Conservation (phyloP, 2,888 invertebrate species). For the Campaea margaritaria region DNA sequence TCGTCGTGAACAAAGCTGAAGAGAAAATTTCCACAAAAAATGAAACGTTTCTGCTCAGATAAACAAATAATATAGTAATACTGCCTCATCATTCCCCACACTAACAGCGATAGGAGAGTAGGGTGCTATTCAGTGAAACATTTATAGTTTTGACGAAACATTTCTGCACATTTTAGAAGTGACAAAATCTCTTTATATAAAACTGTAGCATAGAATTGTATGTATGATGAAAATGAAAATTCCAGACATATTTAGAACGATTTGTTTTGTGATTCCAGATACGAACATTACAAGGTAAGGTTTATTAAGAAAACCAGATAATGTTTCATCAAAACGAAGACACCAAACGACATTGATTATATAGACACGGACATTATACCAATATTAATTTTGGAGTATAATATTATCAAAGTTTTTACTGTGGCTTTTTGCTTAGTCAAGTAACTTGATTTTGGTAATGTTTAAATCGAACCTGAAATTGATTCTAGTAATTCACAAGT, state of each 20-base stretch:
- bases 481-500: no score
- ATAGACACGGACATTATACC: conserved; percentile 57
- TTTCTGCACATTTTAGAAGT: conserved; percentile 40
- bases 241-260: no score
- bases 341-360: conserved; percentile 66
- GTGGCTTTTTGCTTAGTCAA: not conserved
- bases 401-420: conserved; percentile 27
- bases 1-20: conserved; percentile 49
- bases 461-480: no score
- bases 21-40: conserved; percentile 50
- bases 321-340: conserved; percentile 61
- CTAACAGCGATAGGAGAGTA: conserved; percentile 81
- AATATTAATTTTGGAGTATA: conserved; percentile 55
- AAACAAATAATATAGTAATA: conserved; percentile 53
- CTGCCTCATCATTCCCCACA: conserved; percentile 71
- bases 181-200: no score
- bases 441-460: not conserved
- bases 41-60: conserved; percentile 49
- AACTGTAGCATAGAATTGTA: no score
- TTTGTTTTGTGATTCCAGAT: not conserved
- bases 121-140: conserved; percentile 78
- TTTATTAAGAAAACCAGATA: conserved; percentile 34
- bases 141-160: conserved; percentile 59
- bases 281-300: not conserved
- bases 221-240: not conserved